Evolutionary conservation across 2,888 invertebrate species (phyloP).

Genomic region (Drosophila meridionalis): DNA sequence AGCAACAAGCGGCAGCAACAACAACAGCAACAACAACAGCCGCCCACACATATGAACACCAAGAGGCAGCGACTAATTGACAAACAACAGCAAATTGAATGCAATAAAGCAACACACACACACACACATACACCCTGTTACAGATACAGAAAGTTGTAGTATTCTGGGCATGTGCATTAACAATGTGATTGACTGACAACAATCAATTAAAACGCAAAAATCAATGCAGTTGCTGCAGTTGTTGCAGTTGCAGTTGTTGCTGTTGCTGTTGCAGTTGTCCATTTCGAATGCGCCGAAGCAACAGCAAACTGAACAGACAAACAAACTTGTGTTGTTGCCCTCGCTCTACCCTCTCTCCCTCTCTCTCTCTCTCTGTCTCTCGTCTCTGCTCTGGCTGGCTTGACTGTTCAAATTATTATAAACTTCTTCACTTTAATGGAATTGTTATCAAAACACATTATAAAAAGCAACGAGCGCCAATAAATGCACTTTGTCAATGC

Average conservation of each 20-base stretch:
- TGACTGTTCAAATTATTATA: conserved; percentile 78
- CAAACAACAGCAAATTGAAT: conserved; percentile 80
- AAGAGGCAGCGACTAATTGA: conserved; percentile 67
- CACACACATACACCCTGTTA: conserved; percentile 24
- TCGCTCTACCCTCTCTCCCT: not conserved
- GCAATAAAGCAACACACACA: conserved; percentile 62
- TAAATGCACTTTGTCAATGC: conserved; percentile 84
- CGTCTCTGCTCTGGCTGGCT: conserved; percentile 8
- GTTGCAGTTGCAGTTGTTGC: conserved; percentile 22
- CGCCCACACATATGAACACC: conserved; percentile 39
- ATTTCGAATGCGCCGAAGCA: conserved; percentile 57
- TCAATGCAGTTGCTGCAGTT: conserved; percentile 55
- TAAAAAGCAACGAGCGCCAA: conserved; percentile 74
- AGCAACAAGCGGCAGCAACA: conserved; percentile 39
- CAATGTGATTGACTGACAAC: conserved; percentile 79
- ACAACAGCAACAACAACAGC: conserved; percentile 24
- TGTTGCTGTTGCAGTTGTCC: conserved; percentile 42
- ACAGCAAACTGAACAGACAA: conserved; percentile 27
- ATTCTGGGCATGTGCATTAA: conserved; percentile 71
- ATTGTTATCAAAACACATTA: conserved; percentile 82
- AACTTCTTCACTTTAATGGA: conserved; percentile 83
- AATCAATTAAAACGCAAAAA: conserved; percentile 74
- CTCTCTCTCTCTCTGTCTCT: not conserved
- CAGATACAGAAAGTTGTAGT: conserved; percentile 33
- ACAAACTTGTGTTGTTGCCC: not conserved